Evolutionary conservation across 1,140 invertebrate genomes (phyloP).

Genomic region (Macrosteles quadrilineatus): DNA sequence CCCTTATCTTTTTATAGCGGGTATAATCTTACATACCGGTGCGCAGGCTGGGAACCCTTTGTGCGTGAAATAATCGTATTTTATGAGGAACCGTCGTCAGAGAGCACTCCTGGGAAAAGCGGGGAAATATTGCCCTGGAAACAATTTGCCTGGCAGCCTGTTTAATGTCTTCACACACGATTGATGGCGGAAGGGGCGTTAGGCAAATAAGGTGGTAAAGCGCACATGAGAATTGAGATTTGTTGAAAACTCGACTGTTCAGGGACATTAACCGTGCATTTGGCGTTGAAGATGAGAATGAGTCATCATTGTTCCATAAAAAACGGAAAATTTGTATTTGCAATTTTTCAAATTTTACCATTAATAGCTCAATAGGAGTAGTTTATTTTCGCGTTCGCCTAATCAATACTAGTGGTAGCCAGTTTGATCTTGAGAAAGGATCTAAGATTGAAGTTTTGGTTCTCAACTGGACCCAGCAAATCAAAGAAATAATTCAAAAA

Average conservation of each 20-base stretch:
- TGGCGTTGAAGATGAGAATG: too few species aligned
- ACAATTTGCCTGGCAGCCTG: slow-evolving; percentile 8
- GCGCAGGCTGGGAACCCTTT: slow-evolving; percentile 18
- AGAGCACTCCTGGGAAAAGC: not conserved
- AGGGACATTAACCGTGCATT: too few species aligned
- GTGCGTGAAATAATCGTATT: slow-evolving; percentile 27
- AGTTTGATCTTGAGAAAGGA: too few species aligned
- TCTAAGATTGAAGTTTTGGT: too few species aligned
- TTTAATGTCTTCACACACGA: slow-evolving; percentile 13
- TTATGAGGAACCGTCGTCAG: slow-evolving; percentile 15
- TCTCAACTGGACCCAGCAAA: too few species aligned
- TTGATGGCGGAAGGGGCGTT: slow-evolving; percentile 9
- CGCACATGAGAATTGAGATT: not conserved
- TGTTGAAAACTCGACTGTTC: not conserved
- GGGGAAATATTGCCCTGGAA: slow-evolving; percentile 12
- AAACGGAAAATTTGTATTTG: too few species aligned
- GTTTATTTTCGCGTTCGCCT: too few species aligned
- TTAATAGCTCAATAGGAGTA: too few species aligned
- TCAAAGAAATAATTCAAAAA: too few species aligned
- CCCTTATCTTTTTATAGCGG: slow-evolving; percentile 28
- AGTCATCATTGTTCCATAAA: too few species aligned
- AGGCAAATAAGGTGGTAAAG: slow-evolving; percentile 12
- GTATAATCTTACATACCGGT: slow-evolving; percentile 20
- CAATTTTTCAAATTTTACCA: too few species aligned
- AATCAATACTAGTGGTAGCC: too few species aligned